A percentile compares a stretch with the other conserved stretches of the same genome.
These are phyloP conservation scores for Syndactyla subalaris DNA, from an alignment of 2,797 vertebrate genomes.

Conservation along the genomic window DNA sequence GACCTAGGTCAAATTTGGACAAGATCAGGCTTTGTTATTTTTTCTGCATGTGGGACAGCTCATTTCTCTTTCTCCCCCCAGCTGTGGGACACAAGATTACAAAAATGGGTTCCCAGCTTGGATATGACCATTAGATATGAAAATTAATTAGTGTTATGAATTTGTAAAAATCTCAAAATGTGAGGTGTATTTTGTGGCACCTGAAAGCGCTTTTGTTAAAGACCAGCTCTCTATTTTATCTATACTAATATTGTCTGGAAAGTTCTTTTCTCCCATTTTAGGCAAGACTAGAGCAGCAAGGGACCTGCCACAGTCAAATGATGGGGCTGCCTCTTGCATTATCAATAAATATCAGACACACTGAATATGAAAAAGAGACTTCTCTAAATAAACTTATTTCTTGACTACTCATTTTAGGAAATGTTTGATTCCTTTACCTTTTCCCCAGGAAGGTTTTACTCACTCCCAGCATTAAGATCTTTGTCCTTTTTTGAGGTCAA, in stretches of 20 bases:
- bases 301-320: neutral
- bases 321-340: neutral
- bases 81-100: rapidly evolving
- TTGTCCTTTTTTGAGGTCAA: neutral
- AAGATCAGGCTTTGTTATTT: neutral
- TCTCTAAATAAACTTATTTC: neutral
- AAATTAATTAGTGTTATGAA: no score
- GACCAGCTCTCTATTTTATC: no score
- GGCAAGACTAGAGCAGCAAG: neutral
- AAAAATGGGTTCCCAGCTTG: neutral
- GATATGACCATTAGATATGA: no score
- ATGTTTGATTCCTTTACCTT: neutral
- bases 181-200: no score
- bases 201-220: no score
- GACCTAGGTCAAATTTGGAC: neutral
- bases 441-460: neutral
- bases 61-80: neutral
- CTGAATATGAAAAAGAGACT: neutral
- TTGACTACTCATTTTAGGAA: neutral
- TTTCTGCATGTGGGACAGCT: neutral
- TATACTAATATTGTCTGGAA: no score
- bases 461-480: neutral
- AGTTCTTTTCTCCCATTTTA: no score
- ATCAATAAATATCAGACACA: neutral
- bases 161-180: no score